Base-by-base conservation (phyloP, 2,113 vertebrate genomes). In the Tychaedon coryphoeus region DNA sequence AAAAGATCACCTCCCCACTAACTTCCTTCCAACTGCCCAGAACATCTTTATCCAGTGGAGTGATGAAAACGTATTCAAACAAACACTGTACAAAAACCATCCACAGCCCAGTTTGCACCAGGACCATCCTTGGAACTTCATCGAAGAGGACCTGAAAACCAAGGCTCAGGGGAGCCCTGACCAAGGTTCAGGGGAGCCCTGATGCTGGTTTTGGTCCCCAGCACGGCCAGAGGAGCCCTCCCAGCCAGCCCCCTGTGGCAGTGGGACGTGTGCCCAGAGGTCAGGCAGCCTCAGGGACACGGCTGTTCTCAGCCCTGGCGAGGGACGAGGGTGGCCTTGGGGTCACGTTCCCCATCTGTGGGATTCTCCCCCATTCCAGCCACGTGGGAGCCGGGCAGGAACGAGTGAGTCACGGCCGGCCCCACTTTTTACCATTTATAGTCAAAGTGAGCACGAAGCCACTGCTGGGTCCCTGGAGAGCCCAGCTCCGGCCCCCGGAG, bases 381-480 rank as follows among this genome's bases (percentile, higher is more conserved):
- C 95, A 96, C n/a, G 43, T 74, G 88, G 95, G 85, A 97, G 77
- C 70, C 54, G 1, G 0, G 85, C 85, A 95, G 97, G 92, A 92
- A 96, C 54, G 13, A 95, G 64, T 94, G 97, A 96, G 91, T 96
- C 96, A 95, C 13, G 13, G 95, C 58, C 9, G 1, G 74, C 77
- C 56, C 86, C 56, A 93, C 69, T 78, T 91, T 91, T 97, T 96
- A 96, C 96, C 96, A 97, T 96, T 97, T 97, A 97, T 95, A 94
- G 97, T 94, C 96, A 96, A 76, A 96, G 64, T 51, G 78, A 96
- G 92, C 73, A 60, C 53, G 87, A 95, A 94, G 94, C 66, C 91
- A 66, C 89, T 23, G 20, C 70, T 0, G 29, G 71, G 92, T 96
- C 93, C 96, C 93, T 89, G 82, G 93, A 96, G 96, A 96, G 92